phyloP scores from a whole-genome alignment of 2,888 invertebrate genomes.

The Melanargia galathea region DNA sequence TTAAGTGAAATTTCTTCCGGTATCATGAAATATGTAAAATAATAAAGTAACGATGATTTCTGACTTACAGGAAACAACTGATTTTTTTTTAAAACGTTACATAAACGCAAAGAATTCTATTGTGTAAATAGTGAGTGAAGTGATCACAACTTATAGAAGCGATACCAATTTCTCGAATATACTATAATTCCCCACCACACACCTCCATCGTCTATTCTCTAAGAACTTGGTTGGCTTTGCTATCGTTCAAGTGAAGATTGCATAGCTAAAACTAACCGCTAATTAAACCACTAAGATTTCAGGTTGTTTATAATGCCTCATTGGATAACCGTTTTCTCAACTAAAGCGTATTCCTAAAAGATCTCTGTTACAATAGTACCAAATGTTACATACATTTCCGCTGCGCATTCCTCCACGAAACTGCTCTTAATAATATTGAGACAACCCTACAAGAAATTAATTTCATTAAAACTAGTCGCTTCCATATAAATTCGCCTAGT shows the following conservation, averaged over 20 bases:
- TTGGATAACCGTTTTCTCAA: too few relatives aligned
- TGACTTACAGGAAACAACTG: neutral
- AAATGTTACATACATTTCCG: conserved; percentile 20
- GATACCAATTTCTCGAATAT: conserved; percentile 64
- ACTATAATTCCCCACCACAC: conserved; percentile 69
- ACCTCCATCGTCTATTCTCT: conserved; percentile 13
- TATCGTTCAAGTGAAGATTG: neutral
- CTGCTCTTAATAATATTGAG: conserved; percentile 37
- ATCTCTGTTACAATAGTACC: too few relatives aligned
- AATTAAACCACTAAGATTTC: too few relatives aligned
- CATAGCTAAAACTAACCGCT: neutral
- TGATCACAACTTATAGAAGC: too few relatives aligned
- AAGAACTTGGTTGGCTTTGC: neutral
- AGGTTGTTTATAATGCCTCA: too few relatives aligned
- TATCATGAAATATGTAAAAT: neutral
- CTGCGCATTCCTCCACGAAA: conserved; percentile 31
- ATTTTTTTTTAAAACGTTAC: too few relatives aligned
- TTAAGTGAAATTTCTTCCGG: too few relatives aligned
- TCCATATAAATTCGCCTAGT: neutral
- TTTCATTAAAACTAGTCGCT: conserved; percentile 27
- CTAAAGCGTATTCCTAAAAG: neutral
- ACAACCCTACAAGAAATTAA: conserved; percentile 38
- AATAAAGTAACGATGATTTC: neutral
- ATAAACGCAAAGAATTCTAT: too few relatives aligned
- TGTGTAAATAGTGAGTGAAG: too few relatives aligned